Conservation (phyloP, 2,113 vertebrate genomes). For the Sturnus vulgaris region DNA sequence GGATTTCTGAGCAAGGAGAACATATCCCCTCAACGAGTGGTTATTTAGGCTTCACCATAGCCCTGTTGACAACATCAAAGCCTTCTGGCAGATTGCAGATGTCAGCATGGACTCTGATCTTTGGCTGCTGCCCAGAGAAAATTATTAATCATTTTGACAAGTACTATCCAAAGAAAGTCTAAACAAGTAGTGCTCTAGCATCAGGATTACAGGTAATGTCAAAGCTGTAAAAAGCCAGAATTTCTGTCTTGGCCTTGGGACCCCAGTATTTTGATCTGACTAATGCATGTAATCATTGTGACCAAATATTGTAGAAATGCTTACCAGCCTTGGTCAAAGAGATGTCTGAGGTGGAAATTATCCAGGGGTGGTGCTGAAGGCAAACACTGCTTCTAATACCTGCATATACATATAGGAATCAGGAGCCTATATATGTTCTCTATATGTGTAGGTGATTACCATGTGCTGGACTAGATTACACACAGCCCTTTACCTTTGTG, state of each 20-base stretch:
- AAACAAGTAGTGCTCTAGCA: neutral
- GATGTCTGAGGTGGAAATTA: neutral
- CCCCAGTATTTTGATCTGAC: fast-evolving
- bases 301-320: neutral
- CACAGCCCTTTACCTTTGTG: neutral
- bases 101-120: constrained; percentile 15
- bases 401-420: neutral
- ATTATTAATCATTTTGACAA: neutral
- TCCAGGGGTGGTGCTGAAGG: neutral
- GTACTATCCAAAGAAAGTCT: neutral
- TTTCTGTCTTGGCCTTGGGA: neutral
- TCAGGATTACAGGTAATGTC: neutral
- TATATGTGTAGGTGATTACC: neutral
- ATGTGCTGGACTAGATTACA: neutral
- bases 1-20: neutral
- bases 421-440: neutral
- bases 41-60: neutral
- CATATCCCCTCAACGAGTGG: neutral
- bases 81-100: neutral
- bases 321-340: neutral
- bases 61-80: neutral
- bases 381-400: neutral
- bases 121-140: constrained; percentile 2
- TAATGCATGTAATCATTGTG: neutral
- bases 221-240: neutral